phyloP scores from a whole-genome alignment of 1,140 invertebrate genomes.

The Trichonephila clavipes region DNA sequence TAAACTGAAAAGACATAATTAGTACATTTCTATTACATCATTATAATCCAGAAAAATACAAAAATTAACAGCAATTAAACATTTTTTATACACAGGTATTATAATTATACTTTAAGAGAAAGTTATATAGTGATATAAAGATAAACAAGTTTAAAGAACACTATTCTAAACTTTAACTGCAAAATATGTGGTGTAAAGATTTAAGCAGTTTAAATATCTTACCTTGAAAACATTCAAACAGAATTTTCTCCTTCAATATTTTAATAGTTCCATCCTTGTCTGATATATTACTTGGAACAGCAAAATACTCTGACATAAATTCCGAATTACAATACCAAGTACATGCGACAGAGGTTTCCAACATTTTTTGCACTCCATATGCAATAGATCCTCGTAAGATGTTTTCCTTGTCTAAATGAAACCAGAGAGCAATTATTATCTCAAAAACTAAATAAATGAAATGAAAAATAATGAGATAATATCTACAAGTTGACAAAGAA shows the following conservation, averaged over 20 bases:
- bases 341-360: neutral
- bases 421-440: no score
- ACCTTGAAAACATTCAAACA: neutral
- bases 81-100: neutral
- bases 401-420: neutral
- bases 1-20: neutral
- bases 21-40: no score
- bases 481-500: no score
- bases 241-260: neutral
- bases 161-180: no score
- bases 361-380: neutral
- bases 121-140: no score
- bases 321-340: neutral
- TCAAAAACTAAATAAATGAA: no score
- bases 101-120: neutral
- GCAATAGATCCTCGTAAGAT: neutral
- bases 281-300: neutral
- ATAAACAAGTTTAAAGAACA: no score
- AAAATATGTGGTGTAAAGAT: no score
- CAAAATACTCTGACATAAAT: neutral
- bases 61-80: neutral
- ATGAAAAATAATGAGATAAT: no score
- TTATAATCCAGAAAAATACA: neutral
- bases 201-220: neutral
- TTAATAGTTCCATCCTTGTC: neutral